Percentiles rank a stretch among this genome's conserved stretches.
These are phyloP conservation scores for Machimus rusticus DNA, from an alignment of 2,888 invertebrate species.

Conservation along the genomic window DNA sequence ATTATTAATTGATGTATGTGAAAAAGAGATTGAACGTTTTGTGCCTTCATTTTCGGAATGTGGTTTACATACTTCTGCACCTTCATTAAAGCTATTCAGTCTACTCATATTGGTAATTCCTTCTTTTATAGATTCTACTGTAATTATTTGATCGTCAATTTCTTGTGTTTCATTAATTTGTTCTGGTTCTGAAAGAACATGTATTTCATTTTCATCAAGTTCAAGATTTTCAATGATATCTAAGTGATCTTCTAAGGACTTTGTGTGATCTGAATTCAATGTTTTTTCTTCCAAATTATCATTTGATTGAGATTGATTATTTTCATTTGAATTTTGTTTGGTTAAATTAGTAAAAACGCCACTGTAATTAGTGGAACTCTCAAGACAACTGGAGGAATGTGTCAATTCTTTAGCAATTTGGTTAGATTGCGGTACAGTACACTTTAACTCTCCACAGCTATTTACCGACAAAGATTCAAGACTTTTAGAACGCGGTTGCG, in stretches of 20 bases:
- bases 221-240: constrained; percentile 61
- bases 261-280: constrained; percentile 49
- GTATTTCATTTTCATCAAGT: constrained; percentile 54
- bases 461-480: constrained; percentile 63
- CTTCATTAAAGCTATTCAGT: background rate
- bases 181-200: constrained; percentile 49
- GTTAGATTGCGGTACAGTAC: background rate
- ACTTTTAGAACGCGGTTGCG: constrained; percentile 58
- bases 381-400: background rate
- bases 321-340: background rate
- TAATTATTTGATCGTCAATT: background rate
- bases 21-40: constrained; percentile 60
- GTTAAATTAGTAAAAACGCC: background rate
- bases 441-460: constrained; percentile 52
- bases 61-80: background rate
- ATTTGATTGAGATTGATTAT: background rate
- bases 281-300: background rate
- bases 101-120: background rate
- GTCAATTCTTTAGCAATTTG: background rate
- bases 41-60: constrained; percentile 49
- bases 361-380: background rate
- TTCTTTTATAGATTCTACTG: background rate
- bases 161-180: background rate
- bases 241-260: constrained; percentile 60
- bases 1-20: constrained; percentile 59